These are phyloP conservation scores for Umimayanthus kanabou DNA, from an alignment of 92 coral and sea anemone species.

Conservation along the genomic window DNA sequence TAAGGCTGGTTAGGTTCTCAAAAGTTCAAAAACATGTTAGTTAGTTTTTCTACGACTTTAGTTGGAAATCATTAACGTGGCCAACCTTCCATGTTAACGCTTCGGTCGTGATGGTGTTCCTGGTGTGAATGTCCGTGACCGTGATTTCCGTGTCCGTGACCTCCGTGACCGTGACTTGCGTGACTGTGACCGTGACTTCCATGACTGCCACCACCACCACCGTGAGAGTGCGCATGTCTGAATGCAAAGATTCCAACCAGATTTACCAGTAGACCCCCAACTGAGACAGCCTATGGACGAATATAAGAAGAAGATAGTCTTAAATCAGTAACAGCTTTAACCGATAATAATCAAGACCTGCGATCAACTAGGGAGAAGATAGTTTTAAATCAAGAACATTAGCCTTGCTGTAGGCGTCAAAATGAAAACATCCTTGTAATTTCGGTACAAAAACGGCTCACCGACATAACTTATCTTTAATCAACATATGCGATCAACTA, in stretches of 20 bases:
- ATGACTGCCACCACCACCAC: constrained; percentile 44
- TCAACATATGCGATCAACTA: too few species aligned
- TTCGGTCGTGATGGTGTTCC: constrained; percentile 74
- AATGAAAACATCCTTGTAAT: background rate
- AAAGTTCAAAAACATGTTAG: too few species aligned
- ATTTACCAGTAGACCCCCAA: constrained; percentile 89
- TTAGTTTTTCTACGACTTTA: background rate
- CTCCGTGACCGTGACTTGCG: constrained; percentile 66
- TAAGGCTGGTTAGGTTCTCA: too few species aligned
- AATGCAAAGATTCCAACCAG: constrained; percentile 95
- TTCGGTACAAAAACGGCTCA: too few species aligned
- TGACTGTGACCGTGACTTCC: constrained; percentile 59
- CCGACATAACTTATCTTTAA: too few species aligned
- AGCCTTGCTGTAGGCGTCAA: background rate
- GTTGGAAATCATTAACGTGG: background rate
- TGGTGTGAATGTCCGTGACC: constrained; percentile 67
- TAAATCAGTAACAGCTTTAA: background rate
- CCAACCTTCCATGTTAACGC: constrained; percentile 99
- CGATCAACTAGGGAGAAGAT: too few species aligned
- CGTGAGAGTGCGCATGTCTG: constrained; percentile 97
- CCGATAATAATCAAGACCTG: too few species aligned
- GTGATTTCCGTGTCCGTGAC: constrained; percentile 63
- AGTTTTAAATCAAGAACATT: too few species aligned
- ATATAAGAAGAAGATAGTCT: too few species aligned
- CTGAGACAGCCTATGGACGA: constrained; percentile 79